Conservation (phyloP, 1,140 invertebrate genomes). For the Leptopilina clavipes region DNA sequence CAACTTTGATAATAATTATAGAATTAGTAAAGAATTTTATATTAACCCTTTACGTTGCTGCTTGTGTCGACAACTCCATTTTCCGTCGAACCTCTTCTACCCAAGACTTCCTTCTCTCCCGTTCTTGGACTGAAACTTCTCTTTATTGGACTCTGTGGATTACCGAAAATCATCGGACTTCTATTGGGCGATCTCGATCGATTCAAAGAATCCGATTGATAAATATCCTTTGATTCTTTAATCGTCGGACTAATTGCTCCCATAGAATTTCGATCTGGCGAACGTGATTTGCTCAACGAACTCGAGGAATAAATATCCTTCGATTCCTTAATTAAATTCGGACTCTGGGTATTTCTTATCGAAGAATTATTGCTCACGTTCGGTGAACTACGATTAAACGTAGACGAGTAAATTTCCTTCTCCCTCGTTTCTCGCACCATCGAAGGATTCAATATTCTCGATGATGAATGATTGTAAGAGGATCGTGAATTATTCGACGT, state of each 20-base stretch:
- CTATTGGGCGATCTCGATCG: slow-evolving; percentile 63
- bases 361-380: not conserved
- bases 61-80: slow-evolving; percentile 79
- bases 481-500: slow-evolving; percentile 59
- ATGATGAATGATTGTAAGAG: slow-evolving; percentile 51
- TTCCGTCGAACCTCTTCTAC: slow-evolving; percentile 58
- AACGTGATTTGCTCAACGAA: slow-evolving; percentile 61
- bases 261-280: slow-evolving; percentile 52
- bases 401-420: slow-evolving; percentile 65
- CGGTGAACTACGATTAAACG: slow-evolving; percentile 52
- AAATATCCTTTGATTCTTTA: slow-evolving; percentile 64
- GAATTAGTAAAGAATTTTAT: not conserved
- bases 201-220: slow-evolving; percentile 65
- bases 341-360: slow-evolving; percentile 43
- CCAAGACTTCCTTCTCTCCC: slow-evolving; percentile 70
- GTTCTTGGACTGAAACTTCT: slow-evolving; percentile 71
- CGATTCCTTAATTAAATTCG: slow-evolving; percentile 66
- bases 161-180: slow-evolving; percentile 57
- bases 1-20: too few relatives aligned
- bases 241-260: slow-evolving; percentile 47
- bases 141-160: slow-evolving; percentile 63
- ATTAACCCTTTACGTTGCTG: slow-evolving; percentile 78
- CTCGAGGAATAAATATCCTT: slow-evolving; percentile 66
- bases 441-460: slow-evolving; percentile 66
- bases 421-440: slow-evolving; percentile 67